Percentiles rank a stretch among this genome's conserved stretches.
Evolutionary conservation across 1,140 invertebrate species (phyloP).

Genomic region (Rhopalosiphum padi): DNA sequence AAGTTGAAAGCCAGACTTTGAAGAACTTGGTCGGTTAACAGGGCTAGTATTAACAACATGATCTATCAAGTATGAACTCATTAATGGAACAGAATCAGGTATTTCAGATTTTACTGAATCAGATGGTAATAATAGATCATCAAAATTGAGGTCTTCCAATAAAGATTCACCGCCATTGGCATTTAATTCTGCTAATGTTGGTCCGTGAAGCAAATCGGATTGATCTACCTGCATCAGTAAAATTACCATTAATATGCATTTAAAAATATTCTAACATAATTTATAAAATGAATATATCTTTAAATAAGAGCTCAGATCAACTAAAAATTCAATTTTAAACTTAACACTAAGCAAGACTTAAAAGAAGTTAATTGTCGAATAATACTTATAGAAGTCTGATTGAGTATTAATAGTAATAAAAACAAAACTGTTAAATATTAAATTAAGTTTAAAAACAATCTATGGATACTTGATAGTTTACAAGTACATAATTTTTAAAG

Average conservation of each 20-base stretch:
- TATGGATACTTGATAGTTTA: not conserved
- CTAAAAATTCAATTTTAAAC: not conserved
- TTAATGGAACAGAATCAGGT: constrained; percentile 60
- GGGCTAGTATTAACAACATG: constrained; percentile 58
- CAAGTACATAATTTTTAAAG: not conserved
- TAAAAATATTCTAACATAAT: not conserved
- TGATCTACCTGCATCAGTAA: constrained; percentile 76
- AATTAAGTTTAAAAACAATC: not conserved
- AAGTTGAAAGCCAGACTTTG: constrained; percentile 53
- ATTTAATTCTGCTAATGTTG: constrained; percentile 84
- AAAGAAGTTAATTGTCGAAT: not conserved
- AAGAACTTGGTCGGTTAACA: constrained; percentile 63
- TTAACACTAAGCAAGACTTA: not conserved
- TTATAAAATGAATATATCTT: not conserved
- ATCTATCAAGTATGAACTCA: constrained; percentile 53
- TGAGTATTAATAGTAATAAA: not conserved
- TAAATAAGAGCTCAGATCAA: not conserved
- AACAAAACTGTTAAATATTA: not conserved
- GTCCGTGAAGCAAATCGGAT: constrained; percentile 81
- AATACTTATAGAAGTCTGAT: not conserved
- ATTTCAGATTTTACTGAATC: constrained; percentile 56
- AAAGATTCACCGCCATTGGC: constrained; percentile 77
- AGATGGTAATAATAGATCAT: constrained; percentile 78
- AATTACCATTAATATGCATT: not conserved
- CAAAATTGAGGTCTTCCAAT: constrained; percentile 83